A percentile compares a stretch with the other conserved stretches of the same genome.
These are phyloP conservation scores for Oreortyx pictus DNA, from an alignment of 2,797 vertebrate genomes.

Conservation along the genomic window DNA sequence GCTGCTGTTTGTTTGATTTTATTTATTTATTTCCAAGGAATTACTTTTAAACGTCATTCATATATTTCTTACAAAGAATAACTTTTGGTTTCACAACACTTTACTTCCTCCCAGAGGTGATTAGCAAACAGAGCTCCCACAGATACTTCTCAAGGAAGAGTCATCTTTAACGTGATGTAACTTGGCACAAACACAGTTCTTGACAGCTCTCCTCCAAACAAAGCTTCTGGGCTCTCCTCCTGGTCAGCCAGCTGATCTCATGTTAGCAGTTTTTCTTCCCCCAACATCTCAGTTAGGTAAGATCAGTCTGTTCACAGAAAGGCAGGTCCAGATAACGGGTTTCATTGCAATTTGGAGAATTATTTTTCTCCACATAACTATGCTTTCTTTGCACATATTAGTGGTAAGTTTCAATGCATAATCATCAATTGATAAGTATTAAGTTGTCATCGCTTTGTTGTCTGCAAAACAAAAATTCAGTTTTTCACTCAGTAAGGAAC, in stretches of 20 bases:
- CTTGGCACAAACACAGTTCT: not conserved
- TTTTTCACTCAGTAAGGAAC: not conserved
- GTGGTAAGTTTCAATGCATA: not conserved
- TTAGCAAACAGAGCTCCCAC: not conserved
- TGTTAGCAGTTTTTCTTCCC: not conserved
- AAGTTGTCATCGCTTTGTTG: conserved; percentile 74
- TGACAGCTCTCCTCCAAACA: conserved; percentile 14
- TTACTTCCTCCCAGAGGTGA: not conserved
- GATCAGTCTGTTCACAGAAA: not conserved
- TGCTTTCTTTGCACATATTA: not conserved
- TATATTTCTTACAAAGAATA: not conserved
- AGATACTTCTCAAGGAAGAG: not conserved
- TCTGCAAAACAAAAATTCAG: conserved; percentile 56
- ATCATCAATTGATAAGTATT: conserved; percentile 75
- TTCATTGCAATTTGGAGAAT: not conserved
- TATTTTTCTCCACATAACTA: not conserved
- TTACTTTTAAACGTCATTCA: not conserved
- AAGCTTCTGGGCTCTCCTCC: conserved; percentile 12
- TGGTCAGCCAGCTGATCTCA: not conserved
- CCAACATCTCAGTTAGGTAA: not conserved
- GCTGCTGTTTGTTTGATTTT: not conserved
- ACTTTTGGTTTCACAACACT: not conserved
- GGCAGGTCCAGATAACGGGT: not conserved
- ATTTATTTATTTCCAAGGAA: not conserved
- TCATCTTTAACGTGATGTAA: not conserved